These are phyloP conservation scores for Cossypha polioptera DNA, from an alignment of 2,797 vertebrate species.

Conservation along the genomic window DNA sequence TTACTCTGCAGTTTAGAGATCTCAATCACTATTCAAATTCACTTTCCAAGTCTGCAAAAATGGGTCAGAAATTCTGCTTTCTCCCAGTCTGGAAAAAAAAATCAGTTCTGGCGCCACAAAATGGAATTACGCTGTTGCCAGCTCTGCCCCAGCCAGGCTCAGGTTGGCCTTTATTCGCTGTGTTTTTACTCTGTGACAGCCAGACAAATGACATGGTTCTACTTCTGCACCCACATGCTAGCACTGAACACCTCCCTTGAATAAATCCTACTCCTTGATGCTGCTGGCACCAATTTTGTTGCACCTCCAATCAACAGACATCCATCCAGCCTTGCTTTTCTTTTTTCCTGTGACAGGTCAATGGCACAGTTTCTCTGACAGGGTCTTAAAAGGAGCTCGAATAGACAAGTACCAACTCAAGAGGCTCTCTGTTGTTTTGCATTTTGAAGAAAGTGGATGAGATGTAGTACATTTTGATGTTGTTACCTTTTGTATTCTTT, in stretches of 20 bases:
- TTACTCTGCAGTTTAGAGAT: neutral
- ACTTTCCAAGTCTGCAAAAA: neutral
- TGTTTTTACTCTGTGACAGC: neutral
- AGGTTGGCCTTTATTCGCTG: neutral
- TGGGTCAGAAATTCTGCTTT: neutral
- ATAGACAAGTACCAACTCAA: neutral
- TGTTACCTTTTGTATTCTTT: neutral
- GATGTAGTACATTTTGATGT: neutral
- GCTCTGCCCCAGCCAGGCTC: neutral
- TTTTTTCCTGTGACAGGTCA: neutral
- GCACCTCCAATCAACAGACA: neutral
- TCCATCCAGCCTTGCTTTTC: neutral
- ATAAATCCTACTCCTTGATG: neutral
- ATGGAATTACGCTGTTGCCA: neutral
- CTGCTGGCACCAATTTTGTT: neutral
- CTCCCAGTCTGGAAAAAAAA: neutral
- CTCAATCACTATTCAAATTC: neutral
- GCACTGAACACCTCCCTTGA: neutral
- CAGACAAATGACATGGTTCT: neutral
- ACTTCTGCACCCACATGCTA: neutral
- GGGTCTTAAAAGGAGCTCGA: neutral
- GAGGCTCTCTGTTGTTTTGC: neutral
- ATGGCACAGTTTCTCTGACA: neutral
- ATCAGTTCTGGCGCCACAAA: rapidly evolving
- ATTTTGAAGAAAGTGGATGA: neutral